Evolutionary conservation across 37 sponge, comb jelly and placozoan species (phyloP), one percentile per base, ranked within the genome.

Genomic region (Spongia lamella): DNA sequence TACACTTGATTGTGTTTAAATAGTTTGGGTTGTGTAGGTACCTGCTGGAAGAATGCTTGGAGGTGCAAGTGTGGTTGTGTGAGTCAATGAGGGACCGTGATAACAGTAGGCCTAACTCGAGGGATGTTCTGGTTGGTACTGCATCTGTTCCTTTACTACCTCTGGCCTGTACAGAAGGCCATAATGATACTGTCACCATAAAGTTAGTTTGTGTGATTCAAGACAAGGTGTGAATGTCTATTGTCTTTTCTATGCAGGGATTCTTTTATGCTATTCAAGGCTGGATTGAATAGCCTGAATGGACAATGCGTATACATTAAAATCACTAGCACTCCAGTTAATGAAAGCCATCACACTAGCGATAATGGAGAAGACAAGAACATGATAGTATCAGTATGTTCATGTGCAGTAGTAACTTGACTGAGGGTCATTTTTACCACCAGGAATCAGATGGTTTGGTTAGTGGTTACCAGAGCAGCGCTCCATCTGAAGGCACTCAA

Each of bases 1-100:
- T n/a, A n/a, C n/a, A n/a, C n/a, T n/a, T n/a, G n/a, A n/a, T n/a
- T n/a, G n/a, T n/a, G n/a, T n/a, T n/a, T n/a, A n/a, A n/a, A n/a
- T n/a, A n/a, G n/a, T n/a, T n/a, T n/a, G n/a, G n/a, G n/a, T n/a
- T 43, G 1, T 61, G 56, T 79, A 88, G 93, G 93, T 92, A 87
- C 55, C n/a, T 92, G 63, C 66, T 54, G n/a, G 93, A 92, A 70
- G 93, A 92, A 63, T 26, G 51, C 11, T 58, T 92, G 25, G 93
- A 92, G 75, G 56, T 92, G 3, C 89, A 92, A 53, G 77, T 88
- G 64, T 92, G 93, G 93, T 50, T 27, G 19, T 55, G 76, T 53
- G 68, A 53, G 15, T 25, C 37, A 14, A 9, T 51, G 36, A 63
- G 32, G 27, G 31, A 37, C 19, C 20, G 40, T 38, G 15, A 31